A percentile compares a stretch with the other conserved stretches of the same genome.
phyloP scores from a whole-genome alignment of 2,888 invertebrate genomes.

The Tetrapedia diversipes region DNA sequence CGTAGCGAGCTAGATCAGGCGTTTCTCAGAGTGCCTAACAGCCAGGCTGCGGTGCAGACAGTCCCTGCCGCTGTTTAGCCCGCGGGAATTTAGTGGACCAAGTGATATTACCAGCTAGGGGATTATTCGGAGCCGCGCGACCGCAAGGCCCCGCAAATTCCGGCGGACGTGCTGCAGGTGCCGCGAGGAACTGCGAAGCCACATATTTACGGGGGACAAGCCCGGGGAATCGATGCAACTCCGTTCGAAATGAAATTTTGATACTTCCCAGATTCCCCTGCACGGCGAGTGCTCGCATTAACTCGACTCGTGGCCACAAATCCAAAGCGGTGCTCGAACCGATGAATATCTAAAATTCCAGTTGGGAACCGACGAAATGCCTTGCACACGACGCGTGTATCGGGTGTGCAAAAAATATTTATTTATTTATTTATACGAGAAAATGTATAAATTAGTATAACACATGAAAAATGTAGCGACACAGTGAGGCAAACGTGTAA shows the following conservation, averaged over 20 bases:
- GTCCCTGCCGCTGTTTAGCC: slow-evolving; percentile 58
- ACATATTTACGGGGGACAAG: slow-evolving; percentile 47
- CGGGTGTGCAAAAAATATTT: no score
- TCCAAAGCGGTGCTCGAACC: background rate
- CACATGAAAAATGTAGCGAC: no score
- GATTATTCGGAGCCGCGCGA: slow-evolving; percentile 67
- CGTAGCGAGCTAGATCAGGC: slow-evolving; percentile 54
- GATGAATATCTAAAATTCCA: background rate
- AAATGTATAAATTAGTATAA: no score
- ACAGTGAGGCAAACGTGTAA: no score
- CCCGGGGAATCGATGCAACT: slow-evolving; percentile 43
- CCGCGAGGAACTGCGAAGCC: slow-evolving; percentile 14
- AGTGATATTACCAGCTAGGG: slow-evolving; percentile 69
- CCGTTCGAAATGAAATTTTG: slow-evolving; percentile 28
- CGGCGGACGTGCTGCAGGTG: slow-evolving; percentile 37
- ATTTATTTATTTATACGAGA: no score
- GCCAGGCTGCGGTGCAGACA: slow-evolving; percentile 23
- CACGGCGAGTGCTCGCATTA: no score
- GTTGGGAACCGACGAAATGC: background rate
- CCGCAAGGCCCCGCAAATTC: slow-evolving; percentile 67
- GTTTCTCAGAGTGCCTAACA: slow-evolving; percentile 55
- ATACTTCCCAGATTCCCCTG: slow-evolving; percentile 19
- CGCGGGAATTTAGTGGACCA: slow-evolving; percentile 63
- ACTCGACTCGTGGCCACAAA: background rate
- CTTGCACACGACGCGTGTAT: background rate